Evolutionary conservation across 2,113 vertebrate species (phyloP).

Genomic region (Coreoperca whiteheadi): DNA sequence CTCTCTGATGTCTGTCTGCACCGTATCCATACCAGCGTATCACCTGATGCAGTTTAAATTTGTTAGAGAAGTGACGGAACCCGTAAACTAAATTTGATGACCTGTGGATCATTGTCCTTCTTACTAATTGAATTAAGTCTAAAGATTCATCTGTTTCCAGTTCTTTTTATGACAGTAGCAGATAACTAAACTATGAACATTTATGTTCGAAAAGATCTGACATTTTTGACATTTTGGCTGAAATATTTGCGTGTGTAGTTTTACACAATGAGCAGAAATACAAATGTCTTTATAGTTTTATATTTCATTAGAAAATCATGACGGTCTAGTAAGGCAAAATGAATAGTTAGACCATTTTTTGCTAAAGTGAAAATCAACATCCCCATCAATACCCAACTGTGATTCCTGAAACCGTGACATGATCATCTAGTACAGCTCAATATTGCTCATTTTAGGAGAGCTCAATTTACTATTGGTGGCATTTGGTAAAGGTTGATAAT

Average conservation of each 20-base stretch:
- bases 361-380: conserved; percentile 22
- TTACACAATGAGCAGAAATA: background rate
- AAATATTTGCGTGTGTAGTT: background rate
- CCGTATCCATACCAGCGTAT: background rate
- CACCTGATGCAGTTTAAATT: background rate
- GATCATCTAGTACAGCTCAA: conserved; percentile 8
- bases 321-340: background rate
- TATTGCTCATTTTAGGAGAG: conserved; percentile 26
- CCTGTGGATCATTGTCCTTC: background rate
- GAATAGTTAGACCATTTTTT: background rate
- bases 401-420: conserved; percentile 7
- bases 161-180: background rate
- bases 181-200: background rate
- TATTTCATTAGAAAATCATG: background rate
- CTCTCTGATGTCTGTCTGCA: background rate
- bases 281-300: background rate
- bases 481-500: conserved; percentile 57
- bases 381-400: background rate
- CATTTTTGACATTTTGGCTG: background rate
- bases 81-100: background rate
- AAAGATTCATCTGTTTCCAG: background rate
- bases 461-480: conserved; percentile 51
- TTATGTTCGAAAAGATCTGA: background rate
- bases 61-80: background rate
- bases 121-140: background rate